Conservation (phyloP, 2,113 vertebrate genomes). For the Desmodus rotundus region DNA sequence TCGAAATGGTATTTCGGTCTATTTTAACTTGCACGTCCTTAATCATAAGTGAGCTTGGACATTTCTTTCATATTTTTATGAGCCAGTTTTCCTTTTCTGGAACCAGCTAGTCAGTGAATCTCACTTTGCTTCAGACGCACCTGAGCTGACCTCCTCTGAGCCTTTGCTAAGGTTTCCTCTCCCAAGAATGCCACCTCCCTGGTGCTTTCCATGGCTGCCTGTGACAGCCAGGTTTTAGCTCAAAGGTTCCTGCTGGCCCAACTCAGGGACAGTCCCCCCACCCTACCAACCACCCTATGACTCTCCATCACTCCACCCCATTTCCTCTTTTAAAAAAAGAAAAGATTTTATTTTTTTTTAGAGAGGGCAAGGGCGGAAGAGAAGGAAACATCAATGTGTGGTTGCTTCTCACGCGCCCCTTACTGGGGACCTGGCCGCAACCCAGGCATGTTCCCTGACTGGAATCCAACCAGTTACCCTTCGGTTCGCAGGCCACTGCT, state of each 20-base stretch:
- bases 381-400: too few relatives aligned
- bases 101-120: neutral
- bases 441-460: too few relatives aligned
- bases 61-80: neutral
- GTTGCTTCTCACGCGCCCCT: too few relatives aligned
- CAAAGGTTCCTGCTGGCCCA: neutral
- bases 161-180: neutral
- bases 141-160: neutral
- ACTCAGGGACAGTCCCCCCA: neutral
- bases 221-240: neutral
- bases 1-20: neutral
- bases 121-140: neutral
- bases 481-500: too few relatives aligned
- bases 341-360: too few relatives aligned
- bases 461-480: too few relatives aligned
- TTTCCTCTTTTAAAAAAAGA: too few relatives aligned
- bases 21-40: neutral
- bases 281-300: neutral
- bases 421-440: too few relatives aligned
- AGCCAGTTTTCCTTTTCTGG: neutral
- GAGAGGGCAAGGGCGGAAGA: too few relatives aligned
- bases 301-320: rapidly evolving
- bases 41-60: neutral
- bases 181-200: neutral
- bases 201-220: neutral